Evolutionary conservation across 1,140 invertebrate genomes (phyloP).

Genomic region (Popillia japonica): DNA sequence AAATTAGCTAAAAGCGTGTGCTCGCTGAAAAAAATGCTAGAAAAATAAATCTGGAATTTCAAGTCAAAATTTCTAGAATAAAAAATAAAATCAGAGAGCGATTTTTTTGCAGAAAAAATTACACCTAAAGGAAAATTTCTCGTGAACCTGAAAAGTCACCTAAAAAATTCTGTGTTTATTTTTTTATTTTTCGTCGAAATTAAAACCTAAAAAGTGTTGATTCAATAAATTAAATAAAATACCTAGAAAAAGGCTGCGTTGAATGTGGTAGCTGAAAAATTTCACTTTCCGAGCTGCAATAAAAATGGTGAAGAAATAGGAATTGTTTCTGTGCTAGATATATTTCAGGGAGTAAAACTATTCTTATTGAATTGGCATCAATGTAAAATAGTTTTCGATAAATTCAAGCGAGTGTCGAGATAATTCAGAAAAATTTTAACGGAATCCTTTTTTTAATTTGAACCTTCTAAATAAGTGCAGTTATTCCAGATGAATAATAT

Average conservation of each 20-base stretch:
- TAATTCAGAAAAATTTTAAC: too few species aligned
- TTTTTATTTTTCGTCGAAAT: not conserved
- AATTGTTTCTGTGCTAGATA: not conserved
- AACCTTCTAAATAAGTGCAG: too few species aligned
- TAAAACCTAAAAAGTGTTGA: not conserved
- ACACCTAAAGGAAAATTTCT: slow-evolving; percentile 7
- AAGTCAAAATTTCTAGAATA: not conserved
- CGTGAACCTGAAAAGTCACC: slow-evolving; percentile 27
- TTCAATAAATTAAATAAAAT: not conserved
- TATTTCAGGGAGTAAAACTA: too few species aligned
- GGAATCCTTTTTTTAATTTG: too few species aligned
- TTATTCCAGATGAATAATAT: too few species aligned
- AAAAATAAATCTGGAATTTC: not conserved
- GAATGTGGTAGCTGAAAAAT: not conserved
- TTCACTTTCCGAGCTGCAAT: not conserved
- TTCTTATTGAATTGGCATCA: too few species aligned
- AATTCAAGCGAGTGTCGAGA: too few species aligned
- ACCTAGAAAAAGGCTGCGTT: not conserved
- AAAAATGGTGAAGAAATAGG: too few species aligned
- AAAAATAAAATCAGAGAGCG: not conserved
- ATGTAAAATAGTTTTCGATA: too few species aligned
- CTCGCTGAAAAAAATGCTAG: not conserved
- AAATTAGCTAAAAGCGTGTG: not conserved
- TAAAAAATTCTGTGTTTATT: not conserved
- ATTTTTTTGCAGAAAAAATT: slow-evolving; percentile 6